Percentiles rank a stretch among this genome's conserved stretches.
Conservation (phyloP, 2,888 invertebrate genomes). For the Neoascia interrupta region DNA sequence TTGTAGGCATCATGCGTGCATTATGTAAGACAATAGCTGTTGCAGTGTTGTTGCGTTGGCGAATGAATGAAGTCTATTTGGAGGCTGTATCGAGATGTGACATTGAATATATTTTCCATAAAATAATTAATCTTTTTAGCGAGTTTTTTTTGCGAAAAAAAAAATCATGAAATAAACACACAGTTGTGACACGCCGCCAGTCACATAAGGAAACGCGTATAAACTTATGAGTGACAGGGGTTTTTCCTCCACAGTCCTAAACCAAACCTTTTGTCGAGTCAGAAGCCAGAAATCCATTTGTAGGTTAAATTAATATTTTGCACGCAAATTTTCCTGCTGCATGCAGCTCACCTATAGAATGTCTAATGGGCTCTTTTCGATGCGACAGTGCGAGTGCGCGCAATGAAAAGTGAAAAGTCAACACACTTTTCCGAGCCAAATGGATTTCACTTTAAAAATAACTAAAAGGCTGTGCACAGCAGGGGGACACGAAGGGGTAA, state of each 20-base stretch:
- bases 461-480: too few relatives aligned
- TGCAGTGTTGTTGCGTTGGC: not conserved
- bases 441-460: constrained; percentile 66
- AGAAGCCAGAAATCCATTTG: constrained; percentile 34
- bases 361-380: constrained; percentile 29
- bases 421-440: constrained; percentile 69
- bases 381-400: constrained; percentile 7
- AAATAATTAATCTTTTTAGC: constrained; percentile 12
- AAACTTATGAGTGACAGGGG: constrained; percentile 41
- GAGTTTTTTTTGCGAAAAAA: too few relatives aligned
- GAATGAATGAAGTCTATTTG: constrained; percentile 36
- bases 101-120: constrained; percentile 48
- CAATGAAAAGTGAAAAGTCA: constrained; percentile 70
- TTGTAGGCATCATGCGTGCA: constrained; percentile 27
- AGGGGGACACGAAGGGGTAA: not conserved
- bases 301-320: constrained; percentile 68
- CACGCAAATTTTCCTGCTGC: constrained; percentile 68
- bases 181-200: constrained; percentile 38
- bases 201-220: constrained; percentile 56
- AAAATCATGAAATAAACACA: not conserved
- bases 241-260: constrained; percentile 42
- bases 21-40: constrained; percentile 48
- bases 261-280: not conserved
- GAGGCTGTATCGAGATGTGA: constrained; percentile 51
- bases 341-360: constrained; percentile 33